These are phyloP conservation scores for Reticulitermes speratus DNA, from an alignment of 1,140 invertebrate species.

Conservation along the genomic window DNA sequence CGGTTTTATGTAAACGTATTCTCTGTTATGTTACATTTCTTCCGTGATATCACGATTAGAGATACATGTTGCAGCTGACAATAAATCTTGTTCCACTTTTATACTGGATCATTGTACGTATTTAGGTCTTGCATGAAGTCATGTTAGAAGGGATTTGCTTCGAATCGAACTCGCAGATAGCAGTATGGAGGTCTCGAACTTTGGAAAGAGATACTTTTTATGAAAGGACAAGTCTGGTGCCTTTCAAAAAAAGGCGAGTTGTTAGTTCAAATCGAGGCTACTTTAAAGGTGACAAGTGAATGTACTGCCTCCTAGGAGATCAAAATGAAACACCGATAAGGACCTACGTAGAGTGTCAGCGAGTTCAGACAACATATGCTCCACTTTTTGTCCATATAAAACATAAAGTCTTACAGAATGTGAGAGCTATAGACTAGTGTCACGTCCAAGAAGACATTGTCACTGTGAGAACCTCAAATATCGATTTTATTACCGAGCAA, in stretches of 20 bases:
- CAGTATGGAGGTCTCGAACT: neutral
- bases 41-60: neutral
- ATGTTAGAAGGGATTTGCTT: slow-evolving; percentile 10
- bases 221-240: neutral
- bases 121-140: slow-evolving; percentile 11
- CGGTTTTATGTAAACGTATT: neutral
- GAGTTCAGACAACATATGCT: too few species aligned
- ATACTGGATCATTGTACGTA: neutral
- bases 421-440: too few species aligned
- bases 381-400: too few species aligned
- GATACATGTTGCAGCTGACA: neutral
- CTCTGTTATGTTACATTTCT: neutral
- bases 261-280: neutral
- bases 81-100: neutral
- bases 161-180: neutral
- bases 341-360: too few species aligned
- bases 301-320: neutral
- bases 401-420: too few species aligned
- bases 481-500: too few species aligned
- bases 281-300: neutral
- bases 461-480: too few species aligned
- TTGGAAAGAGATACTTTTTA: neutral
- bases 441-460: too few species aligned
- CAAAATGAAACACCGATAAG: too few species aligned
- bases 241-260: neutral